These are phyloP conservation scores for Cyanoderma ruficeps DNA, from an alignment of 2,113 vertebrate genomes.

Conservation along the genomic window DNA sequence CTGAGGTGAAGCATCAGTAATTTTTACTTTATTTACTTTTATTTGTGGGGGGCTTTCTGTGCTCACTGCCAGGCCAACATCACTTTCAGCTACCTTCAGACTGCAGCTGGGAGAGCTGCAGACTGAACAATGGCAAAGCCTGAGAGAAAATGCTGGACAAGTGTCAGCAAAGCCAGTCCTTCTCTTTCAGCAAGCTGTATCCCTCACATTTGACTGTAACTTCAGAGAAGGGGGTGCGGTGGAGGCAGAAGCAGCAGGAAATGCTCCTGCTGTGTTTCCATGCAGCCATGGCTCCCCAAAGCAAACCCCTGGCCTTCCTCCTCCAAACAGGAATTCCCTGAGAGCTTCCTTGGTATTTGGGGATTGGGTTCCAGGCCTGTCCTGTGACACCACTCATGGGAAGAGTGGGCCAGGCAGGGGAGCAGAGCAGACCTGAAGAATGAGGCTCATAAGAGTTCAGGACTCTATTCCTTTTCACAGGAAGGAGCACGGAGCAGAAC, in stretches of 20 bases:
- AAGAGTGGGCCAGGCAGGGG: background rate
- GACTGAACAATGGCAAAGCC: background rate
- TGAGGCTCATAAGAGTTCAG: background rate
- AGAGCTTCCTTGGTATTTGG: background rate
- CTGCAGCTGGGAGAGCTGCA: background rate
- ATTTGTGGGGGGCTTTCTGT: background rate
- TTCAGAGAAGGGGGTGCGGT: background rate
- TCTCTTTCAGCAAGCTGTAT: background rate
- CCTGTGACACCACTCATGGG: background rate
- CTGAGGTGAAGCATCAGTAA: background rate
- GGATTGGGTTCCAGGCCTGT: background rate
- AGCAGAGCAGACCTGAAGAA: background rate
- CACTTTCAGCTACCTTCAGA: background rate
- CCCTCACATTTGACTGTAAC: background rate
- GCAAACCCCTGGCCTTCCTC: background rate
- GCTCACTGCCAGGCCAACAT: background rate
- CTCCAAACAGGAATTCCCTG: background rate
- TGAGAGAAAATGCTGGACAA: background rate
- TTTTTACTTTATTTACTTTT: background rate
- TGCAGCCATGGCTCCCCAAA: background rate
- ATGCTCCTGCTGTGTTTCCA: background rate
- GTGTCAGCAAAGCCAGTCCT: background rate
- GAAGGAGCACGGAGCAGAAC: background rate
- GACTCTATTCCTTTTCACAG: background rate
- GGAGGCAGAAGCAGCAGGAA: background rate